Evolutionary conservation across 1,140 invertebrate genomes (phyloP), one percentile per base, ranked within the genome.

Genomic region (Caenorhabditis brenneri): DNA sequence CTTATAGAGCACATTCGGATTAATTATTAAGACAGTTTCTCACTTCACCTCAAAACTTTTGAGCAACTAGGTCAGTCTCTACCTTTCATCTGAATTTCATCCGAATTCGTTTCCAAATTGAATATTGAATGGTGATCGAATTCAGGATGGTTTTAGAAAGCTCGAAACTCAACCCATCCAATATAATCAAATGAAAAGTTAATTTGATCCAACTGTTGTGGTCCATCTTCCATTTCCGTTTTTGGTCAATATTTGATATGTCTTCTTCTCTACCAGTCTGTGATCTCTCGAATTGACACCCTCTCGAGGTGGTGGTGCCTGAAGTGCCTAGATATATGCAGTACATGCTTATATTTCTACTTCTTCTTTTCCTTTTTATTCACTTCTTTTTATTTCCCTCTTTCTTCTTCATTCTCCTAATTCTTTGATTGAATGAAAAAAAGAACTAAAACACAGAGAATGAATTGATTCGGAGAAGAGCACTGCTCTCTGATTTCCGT

Each of bases 181-280:
- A n/a, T n/a, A n/a, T n/a, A n/a, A n/a, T n/a, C n/a, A n/a, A n/a
- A n/a, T n/a, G 48, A 19, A 36, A 33, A 27, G n/a, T 74, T 31
- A 3, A 74, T 74, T n/a, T 33, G 36, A 74, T 74, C 65, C 65
- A 46, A 24, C 65, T 51, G 4, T 65, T 33, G 31, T 74, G 65
- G 65, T 74, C 65, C 65, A 74, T 74, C 36, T 74, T 74, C 19
- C 36, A 74, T 74, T 74, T 74, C 65, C 65, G 65, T 74, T 74
- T n/a, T 74, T 74, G 16, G 65, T 74, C 65, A 74, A 74, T 74
- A 74, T 74, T 74, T 74, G 65, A 74, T 74, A 74, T 74, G 65
- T 74, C 65, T n/a, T n/a, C n/a, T n/a, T n/a, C n/a, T 39, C 65
- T 42, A 24, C 65, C 36, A 74, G 65, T n/a, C 65, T 42, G n/a